Evolutionary conservation across 2,888 invertebrate species (phyloP).

Genomic region (Clusia tigrina): DNA sequence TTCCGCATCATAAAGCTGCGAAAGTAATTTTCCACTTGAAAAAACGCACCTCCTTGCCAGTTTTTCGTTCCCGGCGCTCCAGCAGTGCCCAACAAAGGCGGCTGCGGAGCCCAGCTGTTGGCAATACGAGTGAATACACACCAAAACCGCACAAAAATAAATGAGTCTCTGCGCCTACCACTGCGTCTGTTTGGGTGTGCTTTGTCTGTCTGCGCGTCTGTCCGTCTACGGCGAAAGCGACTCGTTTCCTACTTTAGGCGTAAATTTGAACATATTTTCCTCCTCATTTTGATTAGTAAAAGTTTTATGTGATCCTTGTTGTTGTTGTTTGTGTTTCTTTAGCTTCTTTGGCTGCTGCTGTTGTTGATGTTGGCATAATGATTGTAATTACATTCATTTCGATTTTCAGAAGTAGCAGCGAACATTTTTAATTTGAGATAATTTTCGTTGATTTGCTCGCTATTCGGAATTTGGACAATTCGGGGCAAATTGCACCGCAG

Average conservation of each 20-base stretch:
- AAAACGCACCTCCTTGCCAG: slow-evolving; percentile 29
- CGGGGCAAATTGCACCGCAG: too few relatives aligned
- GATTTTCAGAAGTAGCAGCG: slow-evolving; percentile 6
- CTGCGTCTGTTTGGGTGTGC: not conserved
- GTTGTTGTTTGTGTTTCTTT: slow-evolving; percentile 14
- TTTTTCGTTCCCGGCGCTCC: slow-evolving; percentile 7
- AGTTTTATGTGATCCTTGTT: not conserved
- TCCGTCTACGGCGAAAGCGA: slow-evolving; percentile 4
- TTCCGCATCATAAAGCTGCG: slow-evolving; percentile 63
- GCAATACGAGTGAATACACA: not conserved
- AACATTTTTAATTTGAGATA: slow-evolving; percentile 2
- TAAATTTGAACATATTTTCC: slow-evolving; percentile 1
- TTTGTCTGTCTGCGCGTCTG: slow-evolving; percentile 5
- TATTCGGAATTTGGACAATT: too few relatives aligned
- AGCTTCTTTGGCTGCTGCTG: too few relatives aligned
- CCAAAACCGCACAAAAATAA: slow-evolving; percentile 17
- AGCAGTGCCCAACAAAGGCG: not conserved
- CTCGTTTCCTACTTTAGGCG: not conserved
- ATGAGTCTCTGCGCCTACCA: slow-evolving; percentile 16
- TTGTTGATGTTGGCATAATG: slow-evolving; percentile 3
- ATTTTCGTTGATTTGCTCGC: slow-evolving; percentile 5
- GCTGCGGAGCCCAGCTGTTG: slow-evolving; percentile 2
- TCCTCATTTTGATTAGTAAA: slow-evolving; percentile 6
- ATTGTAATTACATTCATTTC: slow-evolving; percentile 5
- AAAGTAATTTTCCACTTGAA: slow-evolving; percentile 64